Evolutionary conservation across 2,113 vertebrate genomes (phyloP).

Genomic region (Brachypodius melanocephalos): DNA sequence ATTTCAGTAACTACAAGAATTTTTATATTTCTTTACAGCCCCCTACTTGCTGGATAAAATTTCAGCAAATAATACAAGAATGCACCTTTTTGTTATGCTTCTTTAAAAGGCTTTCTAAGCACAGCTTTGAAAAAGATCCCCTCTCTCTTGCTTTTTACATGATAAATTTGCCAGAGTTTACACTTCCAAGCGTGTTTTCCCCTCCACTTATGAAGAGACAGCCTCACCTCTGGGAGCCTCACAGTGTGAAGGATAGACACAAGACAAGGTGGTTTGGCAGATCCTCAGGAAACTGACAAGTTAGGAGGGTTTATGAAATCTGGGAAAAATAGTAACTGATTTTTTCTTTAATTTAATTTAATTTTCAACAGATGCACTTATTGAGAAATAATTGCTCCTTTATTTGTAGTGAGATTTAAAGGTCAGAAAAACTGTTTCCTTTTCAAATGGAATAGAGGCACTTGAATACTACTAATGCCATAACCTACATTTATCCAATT

Average conservation of each 20-base stretch:
- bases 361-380: neutral
- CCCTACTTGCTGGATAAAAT: neutral
- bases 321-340: neutral
- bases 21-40: neutral
- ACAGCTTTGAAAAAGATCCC: neutral
- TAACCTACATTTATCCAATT: slow-evolving; percentile 63
- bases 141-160: neutral
- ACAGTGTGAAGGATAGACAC: neutral
- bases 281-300: neutral
- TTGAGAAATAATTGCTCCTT: slow-evolving; percentile 15
- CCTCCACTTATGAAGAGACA: neutral
- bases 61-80: neutral
- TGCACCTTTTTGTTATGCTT: neutral
- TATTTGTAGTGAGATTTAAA: slow-evolving; percentile 38
- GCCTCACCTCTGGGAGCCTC: neutral
- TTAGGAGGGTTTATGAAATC: neutral
- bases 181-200: neutral
- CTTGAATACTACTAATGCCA: slow-evolving; percentile 22
- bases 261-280: neutral
- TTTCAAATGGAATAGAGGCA: neutral
- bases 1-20: neutral
- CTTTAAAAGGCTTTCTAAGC: neutral
- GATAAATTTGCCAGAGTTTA: neutral
- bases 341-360: neutral
- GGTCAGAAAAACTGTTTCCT: slow-evolving; percentile 32